Base-by-base conservation (phyloP, 2,888 invertebrate species). In the Seira musarum region DNA sequence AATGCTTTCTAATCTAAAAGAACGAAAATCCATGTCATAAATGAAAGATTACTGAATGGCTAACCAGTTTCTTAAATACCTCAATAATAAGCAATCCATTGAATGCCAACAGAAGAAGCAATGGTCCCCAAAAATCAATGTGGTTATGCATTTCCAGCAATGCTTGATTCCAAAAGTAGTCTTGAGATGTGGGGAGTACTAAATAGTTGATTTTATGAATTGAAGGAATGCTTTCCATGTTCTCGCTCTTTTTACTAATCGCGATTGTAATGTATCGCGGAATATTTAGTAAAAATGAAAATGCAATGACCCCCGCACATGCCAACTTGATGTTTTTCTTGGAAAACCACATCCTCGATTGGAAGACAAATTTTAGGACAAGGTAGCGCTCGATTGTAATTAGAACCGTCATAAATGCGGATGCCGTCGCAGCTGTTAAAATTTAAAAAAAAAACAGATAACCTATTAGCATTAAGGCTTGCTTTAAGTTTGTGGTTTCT, bases 331-430 rank as follows among this genome's bases (percentile, higher is more conserved):
- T 40, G 1, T 19, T 40, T 1, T 15, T 13, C 2, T 25, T 35
- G 13, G 66, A 46, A 46, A 68, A 53, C 68, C 68, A 68, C 2
- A 15, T 2, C n/a, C 13, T 49, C 13, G 68, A 3, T 19, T 19
- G 8, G 17, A 68, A 17, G 1, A 53, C 49, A 53, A 49, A 68
- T 2, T 22, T 13, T 1, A 68, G 5, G 6, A 24, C 53, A 2
- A 68, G 24, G 8, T 30, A 53, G 2, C 68, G 2, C 24, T 68
- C 53, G 24, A 30, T 24, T 5, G 68, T 19, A n/a, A 68, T 68
- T 25, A 68, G 24, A 6, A 49, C 68, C 2, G 68, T 68, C 24
- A 53, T 49, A 22, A 49, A 68, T 2, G 53, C 6, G 5, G 68
- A 68, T 1, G 24, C 49, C 10, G 68, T 53, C 15, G 19, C 17